These are phyloP conservation scores for Lysiphlebus fabarum DNA, from an alignment of 1,140 invertebrate genomes.

Conservation along the genomic window DNA sequence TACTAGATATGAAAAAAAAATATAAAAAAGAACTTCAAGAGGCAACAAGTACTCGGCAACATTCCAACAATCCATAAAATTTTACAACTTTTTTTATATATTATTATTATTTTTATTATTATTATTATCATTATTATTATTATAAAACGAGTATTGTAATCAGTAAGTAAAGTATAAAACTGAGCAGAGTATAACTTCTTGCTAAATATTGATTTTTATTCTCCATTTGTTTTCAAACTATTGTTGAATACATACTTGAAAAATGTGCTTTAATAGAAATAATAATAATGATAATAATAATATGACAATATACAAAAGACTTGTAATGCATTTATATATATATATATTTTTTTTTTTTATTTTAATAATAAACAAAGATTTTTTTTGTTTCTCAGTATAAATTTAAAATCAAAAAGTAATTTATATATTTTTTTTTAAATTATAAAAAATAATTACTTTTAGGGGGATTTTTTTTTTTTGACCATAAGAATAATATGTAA, in stretches of 20 bases:
- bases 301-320: too few species aligned
- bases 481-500: too few species aligned
- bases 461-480: too few species aligned
- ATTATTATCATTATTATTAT: neutral
- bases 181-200: too few species aligned
- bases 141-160: neutral
- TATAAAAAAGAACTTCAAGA: constrained; percentile 21
- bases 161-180: neutral
- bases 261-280: too few species aligned
- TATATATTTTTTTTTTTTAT: constrained; percentile 13
- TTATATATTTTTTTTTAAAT: neutral
- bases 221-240: too few species aligned
- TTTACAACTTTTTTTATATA: constrained; percentile 18
- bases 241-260: too few species aligned
- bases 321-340: too few species aligned
- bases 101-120: neutral
- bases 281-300: too few species aligned
- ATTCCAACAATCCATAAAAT: constrained; percentile 36
- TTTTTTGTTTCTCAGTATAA: too few species aligned
- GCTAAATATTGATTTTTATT: too few species aligned
- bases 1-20: neutral
- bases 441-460: too few species aligned
- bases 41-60: constrained; percentile 42
- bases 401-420: constrained; percentile 27
- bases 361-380: constrained; percentile 2